Base-by-base conservation (phyloP, 2,888 invertebrate genomes). In the Ischnus inquisitorius region DNA sequence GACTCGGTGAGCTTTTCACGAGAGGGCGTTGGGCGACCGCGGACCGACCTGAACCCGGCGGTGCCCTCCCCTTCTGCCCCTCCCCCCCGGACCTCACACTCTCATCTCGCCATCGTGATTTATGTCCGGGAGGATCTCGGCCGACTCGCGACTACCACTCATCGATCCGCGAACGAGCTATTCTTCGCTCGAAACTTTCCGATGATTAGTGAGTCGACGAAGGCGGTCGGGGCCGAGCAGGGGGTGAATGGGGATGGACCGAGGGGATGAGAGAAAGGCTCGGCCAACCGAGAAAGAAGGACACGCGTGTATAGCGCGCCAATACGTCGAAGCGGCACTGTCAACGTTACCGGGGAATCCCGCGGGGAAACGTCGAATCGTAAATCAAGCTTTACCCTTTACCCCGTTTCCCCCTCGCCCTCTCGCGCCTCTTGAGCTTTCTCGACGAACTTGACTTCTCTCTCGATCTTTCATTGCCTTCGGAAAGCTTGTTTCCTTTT, bases 171-270 rank as follows among this genome's bases (percentile, higher is more conserved):
- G 57, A 80, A 81, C 62, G 60, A 72, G 76, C 83, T 79, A 83
- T 83, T 83, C 81, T 81, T 74, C 85, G 79, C 67, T 86, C 77
- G 68, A 86, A 86, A 85, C 79, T 86, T 83, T 83, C 79, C 72
- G 81, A 86, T 86, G 85, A 86, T 86, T 86, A 85, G 86, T 85
- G 83, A 74, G 81, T 86, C 68, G 85, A 77, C 71, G 46, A 41
- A 41, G 25, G 54, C 14, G 28, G 51, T 51, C 19, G 25, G 46
- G 34, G 34, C 34, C 39, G 34, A 67, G n/a, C 4, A 10, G n/a
- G 25, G 46, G 28, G 60, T 14, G 57, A 60, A 57, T 51, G 74
- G 62, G 34, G 71, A 68, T 62, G 25, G 68, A 48, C 14, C 60
- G 74, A 60, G 54, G 74, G 64, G 51, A 39, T 54, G 80, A 48